These are phyloP conservation scores for Amblyjoppa proteus DNA, from an alignment of 2,888 invertebrate genomes.

Conservation along the genomic window DNA sequence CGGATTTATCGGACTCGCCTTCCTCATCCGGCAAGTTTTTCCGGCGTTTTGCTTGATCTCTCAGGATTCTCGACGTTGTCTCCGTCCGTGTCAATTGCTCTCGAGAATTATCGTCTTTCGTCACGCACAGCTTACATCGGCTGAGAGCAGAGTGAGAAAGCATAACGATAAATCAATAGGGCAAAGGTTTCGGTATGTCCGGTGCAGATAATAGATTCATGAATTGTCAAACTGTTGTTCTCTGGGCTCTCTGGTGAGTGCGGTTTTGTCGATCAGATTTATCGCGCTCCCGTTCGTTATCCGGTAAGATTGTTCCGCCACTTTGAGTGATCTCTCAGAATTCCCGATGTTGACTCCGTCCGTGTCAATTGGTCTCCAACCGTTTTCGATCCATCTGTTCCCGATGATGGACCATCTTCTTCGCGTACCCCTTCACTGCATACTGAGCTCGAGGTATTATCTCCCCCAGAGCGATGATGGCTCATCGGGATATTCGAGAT, in stretches of 20 bases:
- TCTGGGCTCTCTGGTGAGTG: constrained; percentile 69
- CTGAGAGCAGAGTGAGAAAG: constrained; percentile 73
- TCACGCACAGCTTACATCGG: constrained; percentile 57
- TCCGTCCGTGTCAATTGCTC: neutral
- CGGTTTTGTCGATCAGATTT: constrained; percentile 58
- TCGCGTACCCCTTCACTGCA: neutral
- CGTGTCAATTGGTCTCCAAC: constrained; percentile 6
- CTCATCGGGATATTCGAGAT: constrained; percentile 42
- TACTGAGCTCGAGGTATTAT: constrained; percentile 4
- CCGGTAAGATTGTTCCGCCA: neutral
- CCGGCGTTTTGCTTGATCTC: neutral
- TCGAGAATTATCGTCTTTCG: constrained; percentile 35
- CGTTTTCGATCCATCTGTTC: constrained; percentile 5
- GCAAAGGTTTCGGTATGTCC: constrained; percentile 76
- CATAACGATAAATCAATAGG: constrained; percentile 83
- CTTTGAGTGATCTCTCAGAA: neutral
- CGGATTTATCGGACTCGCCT: constrained; percentile 21
- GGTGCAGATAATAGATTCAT: constrained; percentile 84
- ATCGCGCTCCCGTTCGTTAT: constrained; percentile 31
- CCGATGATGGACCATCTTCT: neutral
- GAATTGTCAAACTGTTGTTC: constrained; percentile 83
- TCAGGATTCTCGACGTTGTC: neutral
- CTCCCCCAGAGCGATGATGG: constrained; percentile 31
- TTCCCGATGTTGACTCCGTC: neutral
- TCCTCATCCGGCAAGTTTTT: constrained; percentile 8